Conservation (phyloP, 2,888 invertebrate genomes). For the Sesia apiformis region DNA sequence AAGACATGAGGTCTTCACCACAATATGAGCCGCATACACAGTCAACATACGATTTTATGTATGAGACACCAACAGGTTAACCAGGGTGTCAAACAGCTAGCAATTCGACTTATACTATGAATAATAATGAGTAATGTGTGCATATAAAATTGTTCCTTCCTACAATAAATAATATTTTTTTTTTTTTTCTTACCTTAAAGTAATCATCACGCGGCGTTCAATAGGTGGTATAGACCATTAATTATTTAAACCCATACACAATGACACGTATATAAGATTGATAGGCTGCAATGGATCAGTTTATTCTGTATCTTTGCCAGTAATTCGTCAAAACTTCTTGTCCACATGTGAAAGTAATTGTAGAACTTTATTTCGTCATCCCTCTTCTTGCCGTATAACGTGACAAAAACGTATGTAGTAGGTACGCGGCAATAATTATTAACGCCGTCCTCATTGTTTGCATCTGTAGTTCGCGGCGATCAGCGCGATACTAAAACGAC, state of each 20-base stretch:
- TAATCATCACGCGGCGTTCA: slow-evolving; percentile 12
- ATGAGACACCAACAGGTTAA: too few species aligned
- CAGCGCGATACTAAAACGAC: slow-evolving; percentile 3
- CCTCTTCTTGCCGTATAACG: slow-evolving; percentile 12
- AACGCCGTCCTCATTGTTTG: slow-evolving; percentile 7
- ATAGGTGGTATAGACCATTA: slow-evolving; percentile 14
- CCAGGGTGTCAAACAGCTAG: too few species aligned
- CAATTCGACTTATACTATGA: too few species aligned
- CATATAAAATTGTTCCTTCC: too few species aligned
- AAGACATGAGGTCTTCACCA: too few species aligned
- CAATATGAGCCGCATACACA: too few species aligned
- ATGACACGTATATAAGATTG: too few species aligned
- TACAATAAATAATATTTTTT: too few species aligned
- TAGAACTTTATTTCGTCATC: too few species aligned
- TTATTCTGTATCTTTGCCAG: slow-evolving; percentile 18
- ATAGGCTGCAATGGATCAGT: slow-evolving; percentile 21
- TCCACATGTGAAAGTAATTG: slow-evolving; percentile 21
- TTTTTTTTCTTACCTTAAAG: slow-evolving; percentile 13
- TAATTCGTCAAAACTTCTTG: slow-evolving; percentile 21
- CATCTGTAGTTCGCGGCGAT: slow-evolving; percentile 5
- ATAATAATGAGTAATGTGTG: too few species aligned
- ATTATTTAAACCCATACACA: too few species aligned
- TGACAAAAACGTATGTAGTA: slow-evolving; percentile 10
- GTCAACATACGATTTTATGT: too few species aligned
- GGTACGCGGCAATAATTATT: neutral